Base-by-base conservation (phyloP, 1,140 invertebrate genomes). In the Pygmarrhopalites habei region DNA sequence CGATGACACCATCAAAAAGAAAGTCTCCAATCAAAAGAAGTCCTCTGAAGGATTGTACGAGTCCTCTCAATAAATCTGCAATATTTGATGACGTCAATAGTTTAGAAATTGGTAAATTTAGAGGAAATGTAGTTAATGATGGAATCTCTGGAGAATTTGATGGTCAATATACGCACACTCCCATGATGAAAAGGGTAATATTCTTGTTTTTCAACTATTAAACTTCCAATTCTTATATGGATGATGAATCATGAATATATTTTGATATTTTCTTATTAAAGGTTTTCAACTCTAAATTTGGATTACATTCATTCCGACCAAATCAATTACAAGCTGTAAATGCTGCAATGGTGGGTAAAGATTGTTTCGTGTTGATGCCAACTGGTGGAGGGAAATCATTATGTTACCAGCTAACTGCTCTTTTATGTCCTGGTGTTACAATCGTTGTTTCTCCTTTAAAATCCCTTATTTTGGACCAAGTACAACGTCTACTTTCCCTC, bases 301-400 rank as follows among this genome's bases (percentile, higher is more conserved):
- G 92, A 57, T 78, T 99, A 14, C 82, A 86, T 68, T 80, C 80
- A 3, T 99, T 98, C 74, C 82, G 95, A 2, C 85, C 87, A 2
- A 95, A 95, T 77, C 96, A 99, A 73, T 75, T 95, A 56, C 88
- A 92, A 78, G 90, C 92, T 15, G 92, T 98, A 65, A 98, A 98
- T 79, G 93, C 94, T 12, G 86, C 89, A 1, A 70, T 98, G 46
- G 76, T 93, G 3, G 84, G 85, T 2, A 82, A 90, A 72, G 94
- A 99, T 76, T 90, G 89, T 70, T 95, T 99, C 74, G 85, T 99
- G 3, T 80, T 98, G 0, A 99, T 98, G 95, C 95, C 95, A 14
- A 99, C 95, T 51, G 96, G 95, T 29, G 94, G 93, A 66, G 96
- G 96, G 68, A 99, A 99, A 79, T 95, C 91, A 43, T 77, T 99